A percentile compares a stretch with the other conserved stretches of the same genome.
These are phyloP conservation scores for Oriolus oriolus DNA, from an alignment of 2,113 vertebrate genomes.

Conservation along the genomic window DNA sequence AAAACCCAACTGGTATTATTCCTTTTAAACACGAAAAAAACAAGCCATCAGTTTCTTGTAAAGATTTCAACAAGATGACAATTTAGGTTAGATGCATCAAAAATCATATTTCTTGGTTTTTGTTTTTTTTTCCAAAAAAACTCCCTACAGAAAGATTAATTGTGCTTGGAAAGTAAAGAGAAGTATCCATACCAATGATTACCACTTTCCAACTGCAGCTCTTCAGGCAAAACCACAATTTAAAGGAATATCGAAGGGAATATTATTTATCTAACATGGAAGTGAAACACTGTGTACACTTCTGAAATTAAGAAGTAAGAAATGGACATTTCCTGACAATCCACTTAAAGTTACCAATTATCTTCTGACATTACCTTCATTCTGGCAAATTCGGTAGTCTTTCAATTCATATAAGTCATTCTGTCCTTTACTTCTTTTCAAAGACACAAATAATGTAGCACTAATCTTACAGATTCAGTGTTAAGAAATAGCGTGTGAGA, in stretches of 20 bases:
- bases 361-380: not conserved
- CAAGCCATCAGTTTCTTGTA: not conserved
- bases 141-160: not conserved
- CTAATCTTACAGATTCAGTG: slow-evolving; percentile 67
- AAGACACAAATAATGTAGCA: slow-evolving; percentile 63
- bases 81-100: not conserved
- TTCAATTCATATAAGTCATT: not conserved
- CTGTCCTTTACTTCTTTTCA: slow-evolving; percentile 32
- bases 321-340: not conserved
- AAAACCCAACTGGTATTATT: not conserved
- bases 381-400: not conserved
- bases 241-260: not conserved
- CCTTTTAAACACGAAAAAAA: not conserved
- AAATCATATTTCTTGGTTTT: not conserved
- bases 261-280: not conserved
- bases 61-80: not conserved
- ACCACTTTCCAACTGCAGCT: not conserved
- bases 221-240: not conserved
- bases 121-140: accelerated
- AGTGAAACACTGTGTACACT: not conserved
- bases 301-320: not conserved
- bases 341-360: not conserved
- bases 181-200: not conserved
- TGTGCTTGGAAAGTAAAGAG: not conserved
- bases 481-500: not conserved